Evolutionary conservation across 2,113 vertebrate genomes (phyloP).

Genomic region (Prolemur simus): DNA sequence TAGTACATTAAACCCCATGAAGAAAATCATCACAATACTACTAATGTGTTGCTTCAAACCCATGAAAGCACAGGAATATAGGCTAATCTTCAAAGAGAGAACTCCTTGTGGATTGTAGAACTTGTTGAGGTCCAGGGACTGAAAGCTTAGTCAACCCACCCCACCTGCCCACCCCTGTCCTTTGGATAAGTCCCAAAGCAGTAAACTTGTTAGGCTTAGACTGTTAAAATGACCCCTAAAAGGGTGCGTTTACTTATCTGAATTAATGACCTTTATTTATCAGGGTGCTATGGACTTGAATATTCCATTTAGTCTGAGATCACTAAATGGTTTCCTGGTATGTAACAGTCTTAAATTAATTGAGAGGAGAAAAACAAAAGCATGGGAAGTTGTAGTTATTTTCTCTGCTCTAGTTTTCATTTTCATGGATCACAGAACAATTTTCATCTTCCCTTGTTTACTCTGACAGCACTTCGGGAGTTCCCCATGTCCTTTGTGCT

Average conservation of each 20-base stretch:
- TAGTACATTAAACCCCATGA: slow-evolving; percentile 8
- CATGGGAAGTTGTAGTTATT: background rate
- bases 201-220: background rate
- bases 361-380: background rate
- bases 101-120: background rate
- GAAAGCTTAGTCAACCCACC: background rate
- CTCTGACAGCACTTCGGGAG: background rate
- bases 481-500: background rate
- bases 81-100: background rate
- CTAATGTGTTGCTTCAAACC: slow-evolving; percentile 31
- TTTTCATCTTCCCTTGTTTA: background rate
- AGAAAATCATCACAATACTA: background rate
- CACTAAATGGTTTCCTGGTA: background rate
- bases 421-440: background rate
- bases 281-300: background rate
- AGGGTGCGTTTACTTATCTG: background rate
- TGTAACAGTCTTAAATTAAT: background rate
- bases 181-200: background rate
- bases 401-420: background rate
- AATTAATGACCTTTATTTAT: background rate
- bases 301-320: background rate
- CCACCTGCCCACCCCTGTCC: background rate
- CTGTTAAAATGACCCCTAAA: background rate
- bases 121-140: background rate
- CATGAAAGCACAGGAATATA: slow-evolving; percentile 41